Conservation (phyloP, 2,797 vertebrate species). For the Rhinogobio ventralis region DNA sequence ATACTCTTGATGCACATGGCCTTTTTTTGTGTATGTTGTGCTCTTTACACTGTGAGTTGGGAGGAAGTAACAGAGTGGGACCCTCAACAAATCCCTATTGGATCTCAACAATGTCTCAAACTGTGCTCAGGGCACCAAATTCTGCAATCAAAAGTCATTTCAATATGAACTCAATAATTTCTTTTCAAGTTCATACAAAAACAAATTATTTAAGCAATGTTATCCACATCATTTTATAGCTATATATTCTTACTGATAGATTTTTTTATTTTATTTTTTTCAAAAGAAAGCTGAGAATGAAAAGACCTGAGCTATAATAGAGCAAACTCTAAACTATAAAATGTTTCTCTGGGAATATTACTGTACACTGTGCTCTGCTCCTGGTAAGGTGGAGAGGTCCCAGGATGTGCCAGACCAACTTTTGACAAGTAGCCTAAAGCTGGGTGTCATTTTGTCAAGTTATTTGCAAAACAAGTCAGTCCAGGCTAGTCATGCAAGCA, state of each 20-base stretch:
- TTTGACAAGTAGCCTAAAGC: background rate
- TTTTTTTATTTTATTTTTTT: background rate
- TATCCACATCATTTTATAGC: background rate
- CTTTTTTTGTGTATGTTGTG: slow-evolving; percentile 68
- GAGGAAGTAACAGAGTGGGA: slow-evolving; percentile 66
- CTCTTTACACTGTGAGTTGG: slow-evolving; percentile 71
- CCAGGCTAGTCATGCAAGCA: background rate
- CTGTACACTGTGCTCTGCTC: background rate
- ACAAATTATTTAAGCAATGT: background rate
- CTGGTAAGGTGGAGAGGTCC: background rate
- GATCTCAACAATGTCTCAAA: background rate
- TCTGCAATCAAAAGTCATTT: background rate
- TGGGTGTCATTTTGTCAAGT: background rate
- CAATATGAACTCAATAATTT: background rate
- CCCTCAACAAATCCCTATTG: slow-evolving; percentile 60
- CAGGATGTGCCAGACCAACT: background rate
- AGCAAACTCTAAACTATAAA: background rate
- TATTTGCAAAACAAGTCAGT: background rate
- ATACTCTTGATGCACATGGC: slow-evolving; percentile 51
- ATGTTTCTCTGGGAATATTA: background rate
- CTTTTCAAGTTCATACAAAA: background rate
- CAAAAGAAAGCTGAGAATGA: background rate
- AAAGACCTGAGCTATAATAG: background rate
- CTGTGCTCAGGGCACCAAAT: background rate
- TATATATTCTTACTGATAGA: background rate